These are phyloP conservation scores for Ochotona curzoniae DNA, from an alignment of 2,113 vertebrate genomes.

Conservation along the genomic window DNA sequence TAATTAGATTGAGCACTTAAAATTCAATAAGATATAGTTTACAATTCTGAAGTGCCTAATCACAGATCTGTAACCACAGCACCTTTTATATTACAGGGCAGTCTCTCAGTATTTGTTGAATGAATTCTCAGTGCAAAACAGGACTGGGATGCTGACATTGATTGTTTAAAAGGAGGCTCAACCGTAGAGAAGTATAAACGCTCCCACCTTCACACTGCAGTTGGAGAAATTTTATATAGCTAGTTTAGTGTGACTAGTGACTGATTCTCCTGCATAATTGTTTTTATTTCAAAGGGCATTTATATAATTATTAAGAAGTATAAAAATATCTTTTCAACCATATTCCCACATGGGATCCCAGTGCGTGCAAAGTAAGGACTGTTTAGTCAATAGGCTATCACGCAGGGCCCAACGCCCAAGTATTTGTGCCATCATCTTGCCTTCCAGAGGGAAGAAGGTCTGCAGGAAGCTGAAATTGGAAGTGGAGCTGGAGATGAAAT, in stretches of 20 bases:
- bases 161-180: conserved; percentile 27
- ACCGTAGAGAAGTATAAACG: not conserved
- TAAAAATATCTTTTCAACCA: not conserved
- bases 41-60: not conserved
- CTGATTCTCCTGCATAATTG: not conserved
- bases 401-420: no score
- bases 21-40: no score
- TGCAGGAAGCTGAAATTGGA: no score
- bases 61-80: not conserved
- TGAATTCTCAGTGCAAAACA: not conserved
- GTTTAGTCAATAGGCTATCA: no score
- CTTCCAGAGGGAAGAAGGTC: no score
- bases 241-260: not conserved
- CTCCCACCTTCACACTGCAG: not conserved
- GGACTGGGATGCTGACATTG: not conserved
- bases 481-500: no score
- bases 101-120: not conserved
- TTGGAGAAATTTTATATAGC: not conserved
- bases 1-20: not conserved
- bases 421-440: no score
- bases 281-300: conserved; percentile 17
- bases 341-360: no score
- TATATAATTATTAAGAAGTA: not conserved
- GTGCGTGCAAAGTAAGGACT: no score
- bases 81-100: not conserved